Evolutionary conservation across 2,888 invertebrate genomes (phyloP).

Genomic region (Cylloceria caligata): DNA sequence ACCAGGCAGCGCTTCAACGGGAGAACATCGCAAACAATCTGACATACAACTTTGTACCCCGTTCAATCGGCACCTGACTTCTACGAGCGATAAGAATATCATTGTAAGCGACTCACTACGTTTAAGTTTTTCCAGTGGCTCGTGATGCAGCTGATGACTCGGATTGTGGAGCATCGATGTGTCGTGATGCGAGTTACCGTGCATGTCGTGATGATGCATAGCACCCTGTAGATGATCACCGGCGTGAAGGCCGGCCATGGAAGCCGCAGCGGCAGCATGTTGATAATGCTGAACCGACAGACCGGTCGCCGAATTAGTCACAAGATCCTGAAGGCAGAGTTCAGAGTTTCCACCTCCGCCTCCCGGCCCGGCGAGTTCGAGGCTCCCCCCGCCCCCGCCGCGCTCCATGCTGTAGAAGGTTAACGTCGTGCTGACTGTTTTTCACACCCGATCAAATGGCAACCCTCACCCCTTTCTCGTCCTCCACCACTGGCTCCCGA

Average conservation of each 20-base stretch:
- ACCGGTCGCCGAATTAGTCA: slow-evolving; percentile 86
- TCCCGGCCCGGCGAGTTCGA: slow-evolving; percentile 82
- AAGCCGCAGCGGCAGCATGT: slow-evolving; percentile 86
- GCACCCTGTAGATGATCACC: slow-evolving; percentile 84
- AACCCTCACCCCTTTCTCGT: slow-evolving; percentile 60
- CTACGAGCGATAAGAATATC: slow-evolving; percentile 2
- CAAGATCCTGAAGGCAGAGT: slow-evolving; percentile 91
- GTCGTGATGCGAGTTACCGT: slow-evolving; percentile 85
- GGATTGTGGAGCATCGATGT: slow-evolving; percentile 87
- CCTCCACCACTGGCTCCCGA: slow-evolving; percentile 68
- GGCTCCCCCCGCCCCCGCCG: slow-evolving; percentile 84
- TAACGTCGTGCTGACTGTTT: slow-evolving; percentile 86
- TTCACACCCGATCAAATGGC: slow-evolving; percentile 79
- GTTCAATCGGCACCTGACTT: no score
- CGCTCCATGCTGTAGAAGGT: slow-evolving; percentile 84
- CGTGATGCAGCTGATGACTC: slow-evolving; percentile 89
- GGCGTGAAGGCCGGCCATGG: slow-evolving; percentile 85
- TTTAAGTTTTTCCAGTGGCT: slow-evolving; percentile 92
- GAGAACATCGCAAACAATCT: no score
- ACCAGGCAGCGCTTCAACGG: no score
- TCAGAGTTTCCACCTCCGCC: slow-evolving; percentile 86
- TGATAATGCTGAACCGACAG: slow-evolving; percentile 85
- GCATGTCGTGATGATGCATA: slow-evolving; percentile 79
- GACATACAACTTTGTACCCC: no score
- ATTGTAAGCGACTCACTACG: slow-evolving; percentile 88